Base-by-base conservation (phyloP, 2,888 invertebrate genomes). In the Gari tellinella region DNA sequence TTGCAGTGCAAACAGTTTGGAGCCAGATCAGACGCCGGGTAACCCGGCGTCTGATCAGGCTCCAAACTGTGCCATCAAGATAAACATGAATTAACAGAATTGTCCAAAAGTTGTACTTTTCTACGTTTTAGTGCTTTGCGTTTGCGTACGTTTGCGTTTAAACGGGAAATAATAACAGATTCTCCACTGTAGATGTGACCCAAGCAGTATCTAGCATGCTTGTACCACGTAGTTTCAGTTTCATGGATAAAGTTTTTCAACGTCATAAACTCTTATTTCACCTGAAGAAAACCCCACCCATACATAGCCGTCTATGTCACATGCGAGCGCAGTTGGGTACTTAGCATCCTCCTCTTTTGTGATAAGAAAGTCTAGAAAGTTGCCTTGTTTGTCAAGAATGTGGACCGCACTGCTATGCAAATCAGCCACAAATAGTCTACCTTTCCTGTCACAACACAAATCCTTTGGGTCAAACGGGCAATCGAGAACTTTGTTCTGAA, bases 221-320 rank as follows among this genome's bases (percentile, higher is more conserved):
- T n/a, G n/a, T n/a, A n/a, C n/a, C n/a, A n/a, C n/a, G n/a, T n/a
- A n/a, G n/a, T n/a, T n/a, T n/a, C n/a, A n/a, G n/a, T n/a, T n/a
- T 31, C 10, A 31, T 31, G 31, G 31, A 31, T 7, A 10, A 31
- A 31, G 17, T 43, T 12, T 52, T 0, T 62, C 69, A 15, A 62
- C 41, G 12, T 73, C 52, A 57, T 63, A 78, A 7, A 78, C 65
- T 19, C 60, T 38, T 5, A 78, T 62, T 3, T 23, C 45, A 5
- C 72, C 73, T 0, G 78, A 60, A 8, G 78, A 57, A 55, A 72
- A 56, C n/a, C 73, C 73, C 0, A 73, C 69, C 78, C 78, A 78
- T 7, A 78, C 25, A 51, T 46, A 78, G 19, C 73, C 73, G 25
- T 63, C 69, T 2, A 58, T 25, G 53, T 77, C 77, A 60, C 69